Evolutionary conservation across 2,113 vertebrate species (phyloP), one percentile per base, ranked within the genome.

Genomic region (Stictonetta naevosa): DNA sequence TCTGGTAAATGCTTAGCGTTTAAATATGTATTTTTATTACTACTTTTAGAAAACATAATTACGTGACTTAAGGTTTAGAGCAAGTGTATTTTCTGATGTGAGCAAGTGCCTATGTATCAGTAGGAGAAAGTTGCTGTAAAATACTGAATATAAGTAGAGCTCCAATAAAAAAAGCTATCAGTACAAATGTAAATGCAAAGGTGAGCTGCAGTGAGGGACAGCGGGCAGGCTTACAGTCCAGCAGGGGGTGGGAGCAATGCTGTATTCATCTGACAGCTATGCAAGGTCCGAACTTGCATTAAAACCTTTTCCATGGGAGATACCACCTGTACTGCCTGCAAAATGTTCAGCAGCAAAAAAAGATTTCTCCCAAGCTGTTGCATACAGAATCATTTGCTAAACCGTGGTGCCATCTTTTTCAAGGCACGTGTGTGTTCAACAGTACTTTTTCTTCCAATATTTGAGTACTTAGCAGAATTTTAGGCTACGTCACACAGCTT

Each of bases 361-460:
- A n/a, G 5, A 12, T 59, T 90, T 72, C 17, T 81, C 12, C 34
- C 40, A 42, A 0, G 7, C 31, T 78, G 8, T 46, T 75, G 16
- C 13, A 6, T 62, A 34, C 15, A 48, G 40, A 7, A 2, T 1
- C 66, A 6, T 0, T 31, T 50, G 34, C 16, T 87, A 26, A 79
- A 85, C 22, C 3, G 11, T 2, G 4, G 31, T 87, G 38, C 36
- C 48, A 3, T 1, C 31, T 55, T 91, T 73, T 79, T 59, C 38
- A 7, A 67, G 48, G 55, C 5, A 4, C 0, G 0, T 3, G 1
- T 71, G 11, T 68, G 13, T 69, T 83, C 33, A 53, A 19, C 18
- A 36, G 0, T 26, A 14, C 5, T 36, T 88, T 83, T 75, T 76
- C 26, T 76, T 86, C 28, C 8, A 18, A 0, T 25, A 8, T 5